These are phyloP conservation scores for Epirrita christyi DNA, from an alignment of 2,888 invertebrate species.

Conservation along the genomic window DNA sequence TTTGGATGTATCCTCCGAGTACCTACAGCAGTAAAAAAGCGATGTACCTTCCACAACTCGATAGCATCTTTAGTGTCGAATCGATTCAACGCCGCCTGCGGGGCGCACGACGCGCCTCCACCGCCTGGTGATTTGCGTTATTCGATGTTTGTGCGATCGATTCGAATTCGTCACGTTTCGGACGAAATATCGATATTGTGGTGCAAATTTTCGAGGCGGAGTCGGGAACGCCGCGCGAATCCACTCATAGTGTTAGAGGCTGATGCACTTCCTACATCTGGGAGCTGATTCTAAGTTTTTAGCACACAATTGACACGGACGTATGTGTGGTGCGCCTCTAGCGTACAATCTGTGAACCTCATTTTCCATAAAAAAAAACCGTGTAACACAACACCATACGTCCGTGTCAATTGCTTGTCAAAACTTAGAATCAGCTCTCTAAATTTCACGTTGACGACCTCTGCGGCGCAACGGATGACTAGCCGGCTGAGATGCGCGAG, in stretches of 20 bases:
- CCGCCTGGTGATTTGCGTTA: conserved; percentile 65
- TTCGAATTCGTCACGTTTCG: conserved; percentile 71
- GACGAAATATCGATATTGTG: conserved; percentile 54
- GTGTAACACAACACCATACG: too few species aligned
- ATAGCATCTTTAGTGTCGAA: conserved; percentile 29
- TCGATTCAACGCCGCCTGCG: conserved; percentile 46
- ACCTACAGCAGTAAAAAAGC: conserved; percentile 23
- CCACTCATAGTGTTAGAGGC: conserved; percentile 47
- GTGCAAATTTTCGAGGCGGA: conserved; percentile 68
- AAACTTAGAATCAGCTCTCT: too few species aligned
- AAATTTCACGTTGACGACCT: too few species aligned
- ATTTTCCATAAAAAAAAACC: too few species aligned
- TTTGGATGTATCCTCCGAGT: too few species aligned
- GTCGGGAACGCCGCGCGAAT: conserved; percentile 57
- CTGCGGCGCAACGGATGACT: too few species aligned
- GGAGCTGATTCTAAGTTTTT: too few species aligned
- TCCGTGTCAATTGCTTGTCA: too few species aligned
- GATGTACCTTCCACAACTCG: conserved; percentile 41
- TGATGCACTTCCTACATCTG: conserved; percentile 20
- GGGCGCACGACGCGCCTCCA: conserved; percentile 60
- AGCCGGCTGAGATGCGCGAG: too few species aligned
- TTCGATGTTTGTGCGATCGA: conserved; percentile 65
- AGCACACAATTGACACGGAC: too few species aligned
- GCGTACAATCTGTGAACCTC: too few species aligned
- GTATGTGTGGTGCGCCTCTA: too few species aligned